Evolutionary conservation across 2,113 vertebrate species (phyloP), one percentile per base, ranked within the genome.

Genomic region (Piliocolobus tephrosceles): DNA sequence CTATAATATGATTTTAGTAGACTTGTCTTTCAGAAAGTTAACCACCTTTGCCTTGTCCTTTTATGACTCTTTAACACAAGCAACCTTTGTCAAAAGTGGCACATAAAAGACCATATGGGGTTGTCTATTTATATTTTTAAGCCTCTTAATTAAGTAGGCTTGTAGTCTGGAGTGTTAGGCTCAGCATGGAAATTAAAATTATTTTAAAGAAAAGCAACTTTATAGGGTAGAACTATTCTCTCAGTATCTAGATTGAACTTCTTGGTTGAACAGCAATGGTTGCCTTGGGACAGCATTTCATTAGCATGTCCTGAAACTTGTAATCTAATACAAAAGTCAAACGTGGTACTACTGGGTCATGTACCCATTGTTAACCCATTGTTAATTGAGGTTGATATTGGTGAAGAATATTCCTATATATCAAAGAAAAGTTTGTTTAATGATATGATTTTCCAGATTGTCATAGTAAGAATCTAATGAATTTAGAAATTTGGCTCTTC

Each of bases 401-500:
- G 35, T 70, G 40, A 64, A 30, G 13, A 17, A 61, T 83, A 10
- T 45, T 30, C 6, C 27, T 76, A 52, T 38, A 82, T 94, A 80
- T 61, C 20, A 72, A 78, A 30, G 30, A 91, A n/a, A 84, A 55
- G 2, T 50, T 84, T 79, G 12, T 85, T 94, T 75, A 81, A 47
- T 80, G 70, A 78, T 88, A n/a, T 86, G 22, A 47, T 78, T 90
- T 78, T 45, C 43, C 23, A 38, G 14, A 43, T 86, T 57, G 23
- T 55, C 81, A 40, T 40, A 70, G 32, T 89, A 89, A 88, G 7
- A 81, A 52, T 81, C 45, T 45, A 91, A 89, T 66, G 4, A 83
- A 66, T 66, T 95, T 79, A 38, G 45, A 95, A 93, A 84, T 89
- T 87, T 87, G 7, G 4, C 57, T 95, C 79, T 80, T 40, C 82